Conservation (phyloP, 2,797 vertebrate genomes). For the Coregonus sp. region DNA sequence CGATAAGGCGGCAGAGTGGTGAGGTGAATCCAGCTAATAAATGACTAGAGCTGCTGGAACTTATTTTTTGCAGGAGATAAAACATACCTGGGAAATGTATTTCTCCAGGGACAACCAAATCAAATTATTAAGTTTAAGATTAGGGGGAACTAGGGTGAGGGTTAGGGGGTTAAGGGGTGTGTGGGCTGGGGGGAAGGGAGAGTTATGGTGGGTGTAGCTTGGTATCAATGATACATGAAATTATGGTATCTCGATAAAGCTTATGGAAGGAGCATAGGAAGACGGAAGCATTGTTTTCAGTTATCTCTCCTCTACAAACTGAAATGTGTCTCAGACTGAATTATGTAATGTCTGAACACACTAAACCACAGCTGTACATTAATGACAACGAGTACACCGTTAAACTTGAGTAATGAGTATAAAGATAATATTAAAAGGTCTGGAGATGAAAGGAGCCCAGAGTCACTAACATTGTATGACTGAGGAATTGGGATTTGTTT, state of each 20-base stretch:
- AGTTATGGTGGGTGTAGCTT: conserved; percentile 1
- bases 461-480: background rate
- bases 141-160: background rate
- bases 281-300: background rate
- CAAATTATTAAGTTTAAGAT: conserved; percentile 65
- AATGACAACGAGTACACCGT: background rate
- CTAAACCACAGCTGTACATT: too few relatives aligned
- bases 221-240: conserved; percentile 31
- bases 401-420: background rate
- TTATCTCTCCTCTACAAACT: background rate
- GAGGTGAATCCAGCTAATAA: conserved; percentile 83
- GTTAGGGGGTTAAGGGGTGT: background rate
- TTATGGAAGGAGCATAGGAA: background rate
- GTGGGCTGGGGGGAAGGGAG: conserved; percentile 7
- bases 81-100: conserved; percentile 75
- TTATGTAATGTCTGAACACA: too few relatives aligned
- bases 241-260: background rate
- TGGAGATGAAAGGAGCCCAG: background rate
- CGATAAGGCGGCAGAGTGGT: conserved; percentile 78
- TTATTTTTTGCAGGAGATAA: conserved; percentile 66
- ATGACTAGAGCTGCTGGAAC: conserved; percentile 70
- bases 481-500: background rate
- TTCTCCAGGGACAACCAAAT: conserved; percentile 72
- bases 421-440: background rate
- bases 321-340: background rate